phyloP scores from a whole-genome alignment of 2,888 invertebrate species.

The Cantharis lateralis region DNA sequence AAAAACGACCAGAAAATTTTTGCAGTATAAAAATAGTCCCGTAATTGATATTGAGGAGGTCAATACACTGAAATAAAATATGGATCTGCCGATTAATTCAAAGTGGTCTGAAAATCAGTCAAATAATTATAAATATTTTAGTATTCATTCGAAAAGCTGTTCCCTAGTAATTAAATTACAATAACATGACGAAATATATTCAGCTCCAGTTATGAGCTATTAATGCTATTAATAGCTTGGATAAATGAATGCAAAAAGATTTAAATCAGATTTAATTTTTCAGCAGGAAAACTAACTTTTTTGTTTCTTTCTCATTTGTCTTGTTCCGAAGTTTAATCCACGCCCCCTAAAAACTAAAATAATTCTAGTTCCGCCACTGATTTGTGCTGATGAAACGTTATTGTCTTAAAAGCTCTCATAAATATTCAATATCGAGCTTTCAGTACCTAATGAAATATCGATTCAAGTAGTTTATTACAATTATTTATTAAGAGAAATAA shows the following conservation, averaged over 20 bases:
- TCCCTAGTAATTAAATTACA: neutral
- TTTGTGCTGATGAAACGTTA: neutral
- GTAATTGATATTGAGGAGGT: neutral
- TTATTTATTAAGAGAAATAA: neutral
- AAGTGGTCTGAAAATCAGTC: neutral
- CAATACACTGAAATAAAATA: neutral
- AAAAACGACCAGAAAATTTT: neutral
- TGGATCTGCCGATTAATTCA: neutral
- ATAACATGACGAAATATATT: neutral
- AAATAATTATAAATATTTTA: neutral
- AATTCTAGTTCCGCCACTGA: neutral
- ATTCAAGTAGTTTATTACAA: neutral
- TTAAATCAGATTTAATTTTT: neutral
- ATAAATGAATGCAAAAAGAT: neutral
- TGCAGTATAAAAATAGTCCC: neutral
- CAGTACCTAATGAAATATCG: neutral
- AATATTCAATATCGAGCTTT: neutral
- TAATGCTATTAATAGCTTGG: neutral
- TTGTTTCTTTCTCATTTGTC: too few species aligned
- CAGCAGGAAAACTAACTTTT: too few species aligned
- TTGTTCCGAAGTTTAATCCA: too few species aligned
- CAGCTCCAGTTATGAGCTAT: neutral
- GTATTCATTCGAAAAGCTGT: neutral
- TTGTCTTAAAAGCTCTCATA: neutral
- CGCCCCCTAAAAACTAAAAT: too few species aligned